Conservation (phyloP, 2,113 vertebrate species). For the Tachysurus vachellii region DNA sequence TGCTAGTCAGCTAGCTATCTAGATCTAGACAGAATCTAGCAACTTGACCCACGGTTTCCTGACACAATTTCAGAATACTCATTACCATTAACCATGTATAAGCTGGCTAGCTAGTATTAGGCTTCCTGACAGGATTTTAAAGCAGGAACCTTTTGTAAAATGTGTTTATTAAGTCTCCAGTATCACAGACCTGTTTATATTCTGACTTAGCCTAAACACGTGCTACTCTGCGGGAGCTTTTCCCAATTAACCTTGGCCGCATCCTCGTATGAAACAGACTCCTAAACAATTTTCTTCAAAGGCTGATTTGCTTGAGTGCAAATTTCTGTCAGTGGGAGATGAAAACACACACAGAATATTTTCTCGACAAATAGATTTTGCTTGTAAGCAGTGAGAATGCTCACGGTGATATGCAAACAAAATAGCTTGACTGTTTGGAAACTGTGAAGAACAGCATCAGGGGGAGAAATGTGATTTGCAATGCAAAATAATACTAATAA, state of each 20-base stretch:
- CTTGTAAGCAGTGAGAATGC: background rate
- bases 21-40: background rate
- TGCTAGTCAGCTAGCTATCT: background rate
- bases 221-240: background rate
- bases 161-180: too few relatives aligned
- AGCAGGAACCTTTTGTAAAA: background rate
- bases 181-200: background rate
- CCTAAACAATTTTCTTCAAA: conserved; percentile 3
- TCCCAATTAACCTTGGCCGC: background rate
- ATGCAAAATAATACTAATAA: background rate
- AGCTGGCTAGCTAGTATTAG: background rate
- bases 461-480: background rate
- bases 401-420: background rate
- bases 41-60: background rate
- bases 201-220: background rate
- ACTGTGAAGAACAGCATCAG: background rate
- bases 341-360: background rate
- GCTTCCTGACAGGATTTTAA: background rate
- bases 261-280: background rate
- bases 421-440: conserved; percentile 1
- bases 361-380: conserved; percentile 8
- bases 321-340: background rate
- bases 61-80: background rate
- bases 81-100: background rate
- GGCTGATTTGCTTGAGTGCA: conserved; percentile 8